Conservation (phyloP, 1,140 invertebrate species). For the Belonocnema kinseyi region DNA sequence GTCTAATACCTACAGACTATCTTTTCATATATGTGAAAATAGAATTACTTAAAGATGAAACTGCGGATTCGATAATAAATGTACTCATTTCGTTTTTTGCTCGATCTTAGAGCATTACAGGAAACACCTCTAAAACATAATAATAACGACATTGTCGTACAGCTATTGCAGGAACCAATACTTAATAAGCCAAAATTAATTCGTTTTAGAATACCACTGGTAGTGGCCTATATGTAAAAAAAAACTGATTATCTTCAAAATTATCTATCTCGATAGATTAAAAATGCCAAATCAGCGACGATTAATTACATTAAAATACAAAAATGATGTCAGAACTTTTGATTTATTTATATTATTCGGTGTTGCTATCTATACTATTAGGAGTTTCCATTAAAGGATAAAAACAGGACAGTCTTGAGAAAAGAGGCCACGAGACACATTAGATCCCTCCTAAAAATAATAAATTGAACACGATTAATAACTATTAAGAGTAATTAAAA, state of each 20-base stretch:
- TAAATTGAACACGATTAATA: no score
- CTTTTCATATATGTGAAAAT: conserved; percentile 56
- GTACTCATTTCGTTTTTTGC: conserved; percentile 50
- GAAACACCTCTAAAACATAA: conserved; percentile 56
- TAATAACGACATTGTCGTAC: no score
- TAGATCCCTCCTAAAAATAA: no score
- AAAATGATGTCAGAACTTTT: neutral
- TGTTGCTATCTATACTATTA: no score
- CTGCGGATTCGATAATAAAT: conserved; percentile 45
- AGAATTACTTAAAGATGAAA: conserved; percentile 39
- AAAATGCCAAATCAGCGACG: no score
- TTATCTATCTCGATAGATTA: neutral
- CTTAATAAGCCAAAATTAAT: neutral
- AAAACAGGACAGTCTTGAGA: no score
- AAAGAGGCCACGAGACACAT: no score
- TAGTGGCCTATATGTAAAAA: neutral
- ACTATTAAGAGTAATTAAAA: no score
- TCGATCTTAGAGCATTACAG: conserved; percentile 55
- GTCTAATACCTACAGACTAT: conserved; percentile 55
- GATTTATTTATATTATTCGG: no score
- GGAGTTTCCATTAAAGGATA: no score
- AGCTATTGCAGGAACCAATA: conserved; percentile 49
- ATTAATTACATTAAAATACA: neutral
- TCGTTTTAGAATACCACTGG: neutral
- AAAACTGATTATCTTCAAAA: neutral